Conservation (phyloP, 1,140 invertebrate species). For the Macrobrachium rosenbergii region DNA sequence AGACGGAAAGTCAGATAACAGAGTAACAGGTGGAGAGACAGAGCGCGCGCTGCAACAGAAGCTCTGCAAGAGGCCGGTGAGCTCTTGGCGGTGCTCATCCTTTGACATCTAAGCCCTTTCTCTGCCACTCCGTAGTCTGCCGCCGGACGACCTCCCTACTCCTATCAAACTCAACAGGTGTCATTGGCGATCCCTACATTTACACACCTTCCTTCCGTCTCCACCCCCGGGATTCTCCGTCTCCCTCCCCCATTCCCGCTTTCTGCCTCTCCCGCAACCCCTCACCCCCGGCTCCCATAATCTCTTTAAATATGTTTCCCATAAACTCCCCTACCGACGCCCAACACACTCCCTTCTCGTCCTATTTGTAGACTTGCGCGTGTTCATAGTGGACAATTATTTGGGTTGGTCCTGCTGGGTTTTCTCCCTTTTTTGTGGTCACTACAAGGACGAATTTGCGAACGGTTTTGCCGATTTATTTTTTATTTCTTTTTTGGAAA, state of each 20-base stretch:
- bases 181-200: slow-evolving; percentile 10
- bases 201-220: neutral
- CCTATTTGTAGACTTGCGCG: neutral
- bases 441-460: no score
- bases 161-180: no score
- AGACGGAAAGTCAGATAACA: neutral
- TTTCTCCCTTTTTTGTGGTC: neutral
- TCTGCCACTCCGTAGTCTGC: neutral
- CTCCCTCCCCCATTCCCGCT: neutral
- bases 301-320: neutral
- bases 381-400: neutral
- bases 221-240: neutral
- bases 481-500: no score
- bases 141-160: slow-evolving; percentile 23
- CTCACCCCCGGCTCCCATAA: neutral
- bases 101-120: no score
- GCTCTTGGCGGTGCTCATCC: no score
- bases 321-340: no score
- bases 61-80: no score
- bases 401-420: neutral
- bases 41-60: no score
- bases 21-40: neutral
- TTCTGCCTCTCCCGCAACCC: no score
- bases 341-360: neutral
- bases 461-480: no score